phyloP scores from a whole-genome alignment of 2,113 vertebrate genomes.

The Perca flavescens region DNA sequence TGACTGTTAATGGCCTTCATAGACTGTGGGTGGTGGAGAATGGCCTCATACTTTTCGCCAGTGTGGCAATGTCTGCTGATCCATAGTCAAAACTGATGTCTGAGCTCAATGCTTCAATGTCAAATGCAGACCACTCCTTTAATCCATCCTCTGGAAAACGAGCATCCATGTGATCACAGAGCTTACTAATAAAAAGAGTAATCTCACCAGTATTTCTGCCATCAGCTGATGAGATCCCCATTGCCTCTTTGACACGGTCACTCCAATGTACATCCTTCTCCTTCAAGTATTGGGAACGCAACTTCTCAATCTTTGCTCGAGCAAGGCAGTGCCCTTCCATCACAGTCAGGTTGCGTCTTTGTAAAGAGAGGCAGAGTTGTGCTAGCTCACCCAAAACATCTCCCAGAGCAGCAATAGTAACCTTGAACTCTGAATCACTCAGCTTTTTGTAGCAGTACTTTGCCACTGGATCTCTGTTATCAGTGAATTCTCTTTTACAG shows the following conservation, averaged over 20 bases:
- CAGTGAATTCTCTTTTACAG: too few relatives aligned
- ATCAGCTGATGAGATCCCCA: conserved; percentile 17
- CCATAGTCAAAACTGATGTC: conserved; percentile 29
- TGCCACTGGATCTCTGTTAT: too few relatives aligned
- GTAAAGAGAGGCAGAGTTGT: conserved; percentile 22
- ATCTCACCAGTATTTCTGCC: conserved; percentile 34
- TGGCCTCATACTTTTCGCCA: conserved; percentile 39
- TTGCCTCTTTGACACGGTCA: conserved; percentile 22
- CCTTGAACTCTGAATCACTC: too few relatives aligned
- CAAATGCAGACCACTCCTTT: conserved; percentile 23
- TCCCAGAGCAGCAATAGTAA: too few relatives aligned
- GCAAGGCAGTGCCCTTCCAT: too few relatives aligned
- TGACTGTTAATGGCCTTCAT: too few relatives aligned
- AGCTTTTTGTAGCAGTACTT: too few relatives aligned
- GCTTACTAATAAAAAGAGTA: conserved; percentile 7
- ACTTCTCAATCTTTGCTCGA: too few relatives aligned
- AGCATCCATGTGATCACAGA: conserved; percentile 34
- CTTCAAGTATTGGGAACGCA: too few relatives aligned
- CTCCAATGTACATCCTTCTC: too few relatives aligned
- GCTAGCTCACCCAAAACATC: too few relatives aligned
- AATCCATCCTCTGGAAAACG: conserved; percentile 20
- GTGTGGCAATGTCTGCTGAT: not conserved
- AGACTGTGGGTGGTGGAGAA: conserved; percentile 28
- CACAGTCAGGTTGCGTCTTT: conserved; percentile 41
- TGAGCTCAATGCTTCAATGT: conserved; percentile 39